A percentile compares a stretch with the other conserved stretches of the same genome.
These are phyloP conservation scores for Helarctos malayanus DNA, from an alignment of 2,797 vertebrate species.

Conservation along the genomic window DNA sequence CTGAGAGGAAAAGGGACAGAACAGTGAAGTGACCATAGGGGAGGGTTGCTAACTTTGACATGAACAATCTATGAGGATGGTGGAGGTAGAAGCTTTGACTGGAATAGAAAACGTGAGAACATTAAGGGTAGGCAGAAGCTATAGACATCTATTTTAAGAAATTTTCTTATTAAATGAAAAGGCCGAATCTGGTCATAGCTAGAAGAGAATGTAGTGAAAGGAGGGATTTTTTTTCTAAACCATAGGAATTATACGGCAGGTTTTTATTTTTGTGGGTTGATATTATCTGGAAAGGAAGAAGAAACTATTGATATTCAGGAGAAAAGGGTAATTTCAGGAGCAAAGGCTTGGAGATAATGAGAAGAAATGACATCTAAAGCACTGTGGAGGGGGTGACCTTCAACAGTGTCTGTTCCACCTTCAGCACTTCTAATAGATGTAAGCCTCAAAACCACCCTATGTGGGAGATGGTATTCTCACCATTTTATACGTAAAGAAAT, in stretches of 20 bases:
- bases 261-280: not conserved
- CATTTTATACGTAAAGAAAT: not conserved
- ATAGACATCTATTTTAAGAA: not conserved
- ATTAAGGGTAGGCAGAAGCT: not conserved
- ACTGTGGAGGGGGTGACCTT: not conserved
- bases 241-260: not conserved
- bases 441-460: not conserved
- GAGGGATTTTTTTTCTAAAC: not conserved
- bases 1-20: not conserved
- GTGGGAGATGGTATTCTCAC: not conserved
- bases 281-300: not conserved
- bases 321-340: not conserved
- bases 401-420: fast-evolving
- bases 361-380: not conserved
- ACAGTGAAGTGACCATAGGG: not conserved
- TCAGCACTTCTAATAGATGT: not conserved
- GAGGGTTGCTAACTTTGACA: not conserved
- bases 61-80: not conserved
- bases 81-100: not conserved
- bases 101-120: not conserved
- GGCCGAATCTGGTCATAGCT: not conserved
- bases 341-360: not conserved
- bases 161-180: not conserved
- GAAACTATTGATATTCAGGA: not conserved
- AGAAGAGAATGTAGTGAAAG: not conserved